Percentiles rank a stretch among this genome's conserved stretches.
phyloP scores from a whole-genome alignment of 1,140 invertebrate genomes.

The Episyrphus balteatus region DNA sequence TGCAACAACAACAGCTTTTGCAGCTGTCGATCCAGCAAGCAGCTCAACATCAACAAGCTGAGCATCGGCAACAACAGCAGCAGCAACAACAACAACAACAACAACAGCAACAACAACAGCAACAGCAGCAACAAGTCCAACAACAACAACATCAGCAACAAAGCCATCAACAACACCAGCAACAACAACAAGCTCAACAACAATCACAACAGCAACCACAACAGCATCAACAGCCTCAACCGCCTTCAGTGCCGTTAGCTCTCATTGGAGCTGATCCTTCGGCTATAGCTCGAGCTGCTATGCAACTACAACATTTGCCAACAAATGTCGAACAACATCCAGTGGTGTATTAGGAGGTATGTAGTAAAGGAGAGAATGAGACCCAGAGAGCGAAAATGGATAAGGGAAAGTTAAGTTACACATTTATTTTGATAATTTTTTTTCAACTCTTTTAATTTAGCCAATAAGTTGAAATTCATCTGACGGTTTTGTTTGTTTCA shows the following conservation, averaged over 20 bases:
- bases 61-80: slow-evolving; percentile 19
- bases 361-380: too few species aligned
- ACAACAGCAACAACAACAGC: slow-evolving; percentile 21
- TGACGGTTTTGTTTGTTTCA: too few species aligned
- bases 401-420: too few species aligned
- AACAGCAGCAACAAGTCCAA: slow-evolving; percentile 13
- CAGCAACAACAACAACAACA: slow-evolving; percentile 12
- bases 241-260: slow-evolving; percentile 28
- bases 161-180: slow-evolving; percentile 19
- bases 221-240: slow-evolving; percentile 22
- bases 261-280: slow-evolving; percentile 29
- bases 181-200: slow-evolving; percentile 15
- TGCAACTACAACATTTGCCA: slow-evolving; percentile 33
- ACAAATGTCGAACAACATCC: slow-evolving; percentile 34
- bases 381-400: too few species aligned
- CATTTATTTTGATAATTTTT: too few species aligned
- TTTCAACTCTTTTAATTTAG: too few species aligned
- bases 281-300: slow-evolving; percentile 29
- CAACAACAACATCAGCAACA: slow-evolving; percentile 25
- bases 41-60: slow-evolving; percentile 6
- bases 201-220: slow-evolving; percentile 20
- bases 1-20: slow-evolving; percentile 25
- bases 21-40: slow-evolving; percentile 29
- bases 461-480: too few species aligned
- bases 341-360: slow-evolving; percentile 36